Evolutionary conservation across 2,797 vertebrate species (phyloP), one percentile per base, ranked within the genome.

Genomic region (Acestrorhynchus altus): DNA sequence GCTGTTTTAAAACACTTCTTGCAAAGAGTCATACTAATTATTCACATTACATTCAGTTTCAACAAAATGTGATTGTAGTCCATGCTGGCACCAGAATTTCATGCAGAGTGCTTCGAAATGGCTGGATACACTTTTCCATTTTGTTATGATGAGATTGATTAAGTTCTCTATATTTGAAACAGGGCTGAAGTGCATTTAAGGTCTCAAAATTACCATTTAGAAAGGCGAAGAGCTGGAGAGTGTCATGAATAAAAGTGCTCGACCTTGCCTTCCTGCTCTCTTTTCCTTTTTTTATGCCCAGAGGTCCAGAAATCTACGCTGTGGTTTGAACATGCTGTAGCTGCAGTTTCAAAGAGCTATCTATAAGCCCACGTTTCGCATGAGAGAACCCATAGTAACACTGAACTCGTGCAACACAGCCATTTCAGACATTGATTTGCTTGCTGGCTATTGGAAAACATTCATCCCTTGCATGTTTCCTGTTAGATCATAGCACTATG

Each of bases 111-210:
- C 73, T 82, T 60, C 61, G 61, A 79, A 77, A 82, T 4, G 56
- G 74, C 56, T 68, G 77, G 81, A 78, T 83, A 54, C 74, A 72
- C 59, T 81, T 85, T 79, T 64, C 35, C 63, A 46, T 77, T 81
- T 56, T 60, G 77, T 75, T 77, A 52, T 81, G 78, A 81, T 74
- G 76, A 65, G 67, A 71, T 47, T 84, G 79, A 84, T 82, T 79
- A 76, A 69, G 59, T 51, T 71, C 49, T 68, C 16, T 69, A 28
- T 65, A 72, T 66, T 76, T 63, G 47, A 80, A 78, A 76, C 61
- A 44, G 60, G 64, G 54, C 66, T 65, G 40, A 51, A 79, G 70
- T 81, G 81, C 76, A 60, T 81, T 87, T 60, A 64, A 52, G 70
- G 65, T 18, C 52, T 63, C 35, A 1, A 52, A 76, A 81, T 80